These are phyloP conservation scores for Keiferia lycopersicella DNA, from an alignment of 2,888 invertebrate genomes.

Conservation along the genomic window DNA sequence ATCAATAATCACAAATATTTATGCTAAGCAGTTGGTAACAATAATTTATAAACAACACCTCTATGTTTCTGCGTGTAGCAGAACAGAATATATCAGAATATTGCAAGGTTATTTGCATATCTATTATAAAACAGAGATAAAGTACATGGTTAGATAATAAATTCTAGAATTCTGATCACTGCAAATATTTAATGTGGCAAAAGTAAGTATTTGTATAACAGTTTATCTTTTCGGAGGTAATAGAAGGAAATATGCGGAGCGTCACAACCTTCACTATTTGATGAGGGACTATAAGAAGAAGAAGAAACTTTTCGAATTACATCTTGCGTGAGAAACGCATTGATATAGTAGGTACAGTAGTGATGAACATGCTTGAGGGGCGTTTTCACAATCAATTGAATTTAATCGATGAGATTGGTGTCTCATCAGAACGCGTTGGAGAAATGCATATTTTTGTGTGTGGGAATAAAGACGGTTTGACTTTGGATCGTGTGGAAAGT, in stretches of 20 bases:
- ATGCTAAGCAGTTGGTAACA: constrained; percentile 25
- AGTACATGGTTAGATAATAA: not conserved
- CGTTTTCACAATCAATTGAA: constrained; percentile 65
- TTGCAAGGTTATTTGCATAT: constrained; percentile 13
- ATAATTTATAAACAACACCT: constrained; percentile 23
- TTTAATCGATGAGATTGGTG: constrained; percentile 61
- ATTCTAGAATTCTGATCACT: constrained; percentile 5
- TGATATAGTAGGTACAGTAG: not conserved
- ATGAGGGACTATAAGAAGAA: too few species aligned
- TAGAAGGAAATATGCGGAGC: too few species aligned
- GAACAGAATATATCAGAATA: constrained; percentile 20
- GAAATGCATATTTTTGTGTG: constrained; percentile 33
- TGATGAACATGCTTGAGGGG: constrained; percentile 28
- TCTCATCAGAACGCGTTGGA: constrained; percentile 39
- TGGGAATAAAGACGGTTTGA: constrained; percentile 17
- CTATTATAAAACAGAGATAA: constrained; percentile 12
- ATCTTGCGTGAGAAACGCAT: not conserved
- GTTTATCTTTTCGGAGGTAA: too few species aligned
- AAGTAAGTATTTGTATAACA: not conserved
- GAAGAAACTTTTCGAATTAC: not conserved
- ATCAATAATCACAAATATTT: constrained; percentile 23
- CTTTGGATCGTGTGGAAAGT: constrained; percentile 26
- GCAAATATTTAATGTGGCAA: constrained; percentile 4
- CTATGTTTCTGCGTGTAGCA: constrained; percentile 13
- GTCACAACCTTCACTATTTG: too few species aligned